Evolutionary conservation across 2,888 invertebrate species (phyloP), one percentile per base, ranked within the genome.

Genomic region (Isotomurus palustris): DNA sequence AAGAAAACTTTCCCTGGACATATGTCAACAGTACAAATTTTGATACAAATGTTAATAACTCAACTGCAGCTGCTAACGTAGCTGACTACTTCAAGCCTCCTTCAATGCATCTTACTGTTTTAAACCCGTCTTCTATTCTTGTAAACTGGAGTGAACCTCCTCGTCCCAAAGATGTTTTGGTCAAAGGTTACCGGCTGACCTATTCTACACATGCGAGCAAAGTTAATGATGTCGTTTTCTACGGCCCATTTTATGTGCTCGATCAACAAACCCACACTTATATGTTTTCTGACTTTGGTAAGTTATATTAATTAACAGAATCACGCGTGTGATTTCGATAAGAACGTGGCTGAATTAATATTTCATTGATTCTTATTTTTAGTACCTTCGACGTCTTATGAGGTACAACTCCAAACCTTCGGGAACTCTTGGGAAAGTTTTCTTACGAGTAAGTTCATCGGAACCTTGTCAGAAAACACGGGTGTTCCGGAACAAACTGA

Each of bases 131-230:
- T 14, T 60, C 64, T 12, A 59, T 64, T 17, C 58, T 63, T 28
- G 66, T 62, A 5, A 60, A 63, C 44, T 66, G 65, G 65, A 60
- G 58, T 56, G 66, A 67, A 36, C 60, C 60, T 22, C 56, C 57
- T 6, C 44, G 56, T 27, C 56, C 56, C 21, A 53, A 48, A 24
- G 60, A 64, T 40, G 58, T 62, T 24, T 58, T 56, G 24, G 53
- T 64, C 14, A 68, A 68, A 28, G 68, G 68, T 35, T 66, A 62
- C 51, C 62, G 68, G 24, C 50, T 68, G 38, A 60, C 62, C 6
- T 66, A 65, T 53, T 64, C 66, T 36, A 66, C 62, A 2, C 59
- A 56, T 53, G 55, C 57, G 12, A 54, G 59, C 6, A 52, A 49
- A 40, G 60, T 68, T 10, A 61, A 61, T 52, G 68, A 66, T 58